Evolutionary conservation across 2,113 vertebrate species (phyloP).

Genomic region (Perca fluviatilis): DNA sequence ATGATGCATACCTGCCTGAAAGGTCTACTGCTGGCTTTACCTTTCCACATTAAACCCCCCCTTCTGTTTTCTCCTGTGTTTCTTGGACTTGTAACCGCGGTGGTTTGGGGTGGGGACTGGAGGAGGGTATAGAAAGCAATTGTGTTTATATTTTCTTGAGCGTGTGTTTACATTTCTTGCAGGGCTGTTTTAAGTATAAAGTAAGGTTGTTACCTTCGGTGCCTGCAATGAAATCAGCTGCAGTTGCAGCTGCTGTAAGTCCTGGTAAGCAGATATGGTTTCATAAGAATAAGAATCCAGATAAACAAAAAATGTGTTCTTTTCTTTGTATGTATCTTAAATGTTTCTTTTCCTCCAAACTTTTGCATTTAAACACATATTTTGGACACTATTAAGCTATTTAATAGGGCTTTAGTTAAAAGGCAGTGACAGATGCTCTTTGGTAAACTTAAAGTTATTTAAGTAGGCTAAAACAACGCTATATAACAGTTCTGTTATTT

Average conservation of each 20-base stretch:
- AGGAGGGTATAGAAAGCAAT: conserved; percentile 41
- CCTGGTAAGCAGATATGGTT: neutral
- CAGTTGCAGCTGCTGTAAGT: neutral
- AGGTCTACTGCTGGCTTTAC: conserved; percentile 54
- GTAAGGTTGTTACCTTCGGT: conserved; percentile 35
- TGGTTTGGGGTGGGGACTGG: conserved; percentile 23
- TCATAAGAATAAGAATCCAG: neutral
- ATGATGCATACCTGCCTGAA: conserved; percentile 72
- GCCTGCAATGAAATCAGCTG: conserved; percentile 15
- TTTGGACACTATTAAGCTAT: neutral
- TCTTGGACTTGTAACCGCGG: conserved; percentile 36
- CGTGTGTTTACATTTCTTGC: conserved; percentile 70
- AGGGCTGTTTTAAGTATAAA: conserved; percentile 63
- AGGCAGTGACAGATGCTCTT: no score
- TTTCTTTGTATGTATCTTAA: neutral
- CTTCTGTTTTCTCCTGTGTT: conserved; percentile 31
- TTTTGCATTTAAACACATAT: neutral
- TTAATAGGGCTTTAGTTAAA: neutral
- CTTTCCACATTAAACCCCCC: conserved; percentile 65
- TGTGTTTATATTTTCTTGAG: conserved; percentile 73
- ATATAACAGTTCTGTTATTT: no score
- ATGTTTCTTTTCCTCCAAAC: neutral
- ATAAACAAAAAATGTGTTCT: neutral
- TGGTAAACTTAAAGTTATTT: neutral
- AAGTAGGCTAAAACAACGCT: no score